Evolutionary conservation across 2,888 invertebrate species (phyloP).

Genomic region (Peribatodes rhomboidaria): DNA sequence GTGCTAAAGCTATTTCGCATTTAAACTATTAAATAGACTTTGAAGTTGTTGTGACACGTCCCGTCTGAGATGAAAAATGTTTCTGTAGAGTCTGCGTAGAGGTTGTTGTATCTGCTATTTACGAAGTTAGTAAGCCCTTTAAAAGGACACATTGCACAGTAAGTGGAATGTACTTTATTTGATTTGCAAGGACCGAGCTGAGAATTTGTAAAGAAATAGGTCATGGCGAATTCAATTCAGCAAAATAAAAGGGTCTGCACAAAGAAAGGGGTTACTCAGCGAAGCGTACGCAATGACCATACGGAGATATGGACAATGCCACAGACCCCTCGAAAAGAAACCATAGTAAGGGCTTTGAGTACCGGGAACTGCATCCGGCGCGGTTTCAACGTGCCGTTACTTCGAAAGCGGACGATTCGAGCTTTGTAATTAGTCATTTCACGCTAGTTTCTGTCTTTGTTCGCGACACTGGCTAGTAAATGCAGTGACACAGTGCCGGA

Average conservation of each 20-base stretch:
- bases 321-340: slow-evolving; percentile 35
- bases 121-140: neutral
- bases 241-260: slow-evolving; percentile 29
- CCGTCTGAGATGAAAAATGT: slow-evolving; percentile 21
- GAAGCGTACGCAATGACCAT: slow-evolving; percentile 39
- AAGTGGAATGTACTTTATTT: slow-evolving; percentile 6
- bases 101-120: slow-evolving; percentile 7
- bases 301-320: slow-evolving; percentile 28
- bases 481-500: slow-evolving; percentile 18
- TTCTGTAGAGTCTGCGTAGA: slow-evolving; percentile 3
- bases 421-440: slow-evolving; percentile 61
- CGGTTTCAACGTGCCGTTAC: slow-evolving; percentile 50
- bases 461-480: slow-evolving; percentile 15
- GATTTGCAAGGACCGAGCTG: slow-evolving; percentile 8
- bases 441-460: slow-evolving; percentile 47
- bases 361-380: slow-evolving; percentile 62
- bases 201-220: slow-evolving; percentile 33
- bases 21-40: slow-evolving; percentile 38
- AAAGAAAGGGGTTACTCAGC: slow-evolving; percentile 29
- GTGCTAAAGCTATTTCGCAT: slow-evolving; percentile 31
- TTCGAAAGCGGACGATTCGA: slow-evolving; percentile 50
- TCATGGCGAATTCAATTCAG: slow-evolving; percentile 28
- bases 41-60: slow-evolving; percentile 27
- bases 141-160: slow-evolving; percentile 5
- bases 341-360: slow-evolving; percentile 36